Evolutionary conservation across 2,797 vertebrate genomes (phyloP), one percentile per base, ranked within the genome.

Genomic region (Odontamblyopus lacepedii): DNA sequence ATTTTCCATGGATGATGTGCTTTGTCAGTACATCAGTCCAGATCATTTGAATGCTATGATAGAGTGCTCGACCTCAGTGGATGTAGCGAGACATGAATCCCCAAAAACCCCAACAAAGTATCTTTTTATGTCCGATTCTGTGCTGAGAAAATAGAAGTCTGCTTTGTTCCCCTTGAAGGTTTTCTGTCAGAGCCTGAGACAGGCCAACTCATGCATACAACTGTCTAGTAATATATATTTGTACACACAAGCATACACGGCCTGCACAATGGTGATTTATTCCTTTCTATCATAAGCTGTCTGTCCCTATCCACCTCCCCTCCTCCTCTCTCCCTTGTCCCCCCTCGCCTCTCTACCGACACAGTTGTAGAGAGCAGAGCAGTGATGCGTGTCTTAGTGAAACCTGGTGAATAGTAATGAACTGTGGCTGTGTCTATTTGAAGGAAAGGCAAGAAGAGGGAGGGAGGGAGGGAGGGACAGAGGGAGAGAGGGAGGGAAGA

Each of bases 401-500:
- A 89, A 94, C 91, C 91, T 91, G 90, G 88, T 94, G 94, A 94
- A 94, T 94, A 94, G 92, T 93, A 94, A 94, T 94, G 94, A 94
- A 93, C 85, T 84, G 29, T 87, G 86, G 82, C 90, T 90, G 87
- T 91, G 91, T 93, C 91, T 93, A 88, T 93, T 92, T 92, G 88
- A 87, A 89, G 83, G 89, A 81, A 86, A 85, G 88, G 35, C 35
- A 63, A 63, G 77, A 68, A 85, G 85, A 90, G 88, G 70, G 83
- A 86, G 78, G 80, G 74, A 75, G 81, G 55, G 75, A 57, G 55
- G n/a, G n/a, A n/a, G n/a, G n/a, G n/a, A n/a, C n/a, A 69, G 67
- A 70, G 70, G 57, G 76, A 75, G 80, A 55, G 76, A 55, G 55
- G 75, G 79, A 81, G 75, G 78, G 76, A 77, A 69, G 67, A 70